Evolutionary conservation across 1,140 invertebrate genomes (phyloP), one percentile per base, ranked within the genome.

Genomic region (Zaprionus taronus): DNA sequence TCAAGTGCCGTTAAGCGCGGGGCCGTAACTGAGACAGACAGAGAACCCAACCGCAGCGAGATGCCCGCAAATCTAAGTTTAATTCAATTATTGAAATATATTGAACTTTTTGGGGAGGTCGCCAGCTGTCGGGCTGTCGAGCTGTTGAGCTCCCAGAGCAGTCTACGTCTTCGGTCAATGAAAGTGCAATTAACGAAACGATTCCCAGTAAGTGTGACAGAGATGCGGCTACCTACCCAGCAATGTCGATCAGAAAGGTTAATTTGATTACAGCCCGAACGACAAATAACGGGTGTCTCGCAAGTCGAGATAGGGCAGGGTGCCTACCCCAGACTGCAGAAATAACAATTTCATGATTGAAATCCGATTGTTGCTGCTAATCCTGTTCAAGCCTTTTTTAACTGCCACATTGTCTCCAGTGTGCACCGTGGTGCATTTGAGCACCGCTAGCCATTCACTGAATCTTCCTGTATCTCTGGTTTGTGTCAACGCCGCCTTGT

Each of bases 51-150:
- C 6, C 6, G 14, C 61, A 76, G 53, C 24, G 61, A 44, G 66
- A 38, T 57, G 66, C 53, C 6, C n/a, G 66, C 72, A 80, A 89
- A 90, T 89, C 84, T 90, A 77, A 85, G 76, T 72, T 85, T 58
- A 89, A 87, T 87, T 87, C 75, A 89, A 85, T 89, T 84, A 89
- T 89, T 85, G 28, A 85, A 80, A 89, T 89, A 90, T 82, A 90
- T 82, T 89, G 84, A 89, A 90, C 81, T 85, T 34, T 81, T 49
- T 17, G 64, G 62, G 62, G 72, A 49, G 65, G 76, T 58, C 79
- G 65, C 20, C 31, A 24, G 22, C n/a, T 2, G 26, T 53, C 58
- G 22, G 22, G 9, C 44, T 26, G 53, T 3, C 15, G 34, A 41
- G 22, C 22, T 6, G 53, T 26, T 5, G 24, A 26, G 24, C 5